Evolutionary conservation across 2,797 vertebrate species (phyloP).

Genomic region (Microcaecilia unicolor): DNA sequence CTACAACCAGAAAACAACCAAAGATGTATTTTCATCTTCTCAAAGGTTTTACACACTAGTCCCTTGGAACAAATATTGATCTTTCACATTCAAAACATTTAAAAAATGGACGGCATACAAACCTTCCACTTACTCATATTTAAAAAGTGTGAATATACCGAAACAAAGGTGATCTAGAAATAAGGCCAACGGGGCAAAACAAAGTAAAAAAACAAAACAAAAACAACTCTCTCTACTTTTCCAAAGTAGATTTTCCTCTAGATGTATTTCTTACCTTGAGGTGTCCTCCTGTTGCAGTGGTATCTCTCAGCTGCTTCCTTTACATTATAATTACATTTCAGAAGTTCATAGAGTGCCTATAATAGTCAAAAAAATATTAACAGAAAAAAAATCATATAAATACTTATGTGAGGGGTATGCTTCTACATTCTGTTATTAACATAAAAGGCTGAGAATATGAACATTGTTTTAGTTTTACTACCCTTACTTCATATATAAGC

Average conservation of each 20-base stretch:
- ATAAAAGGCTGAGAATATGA: too few relatives aligned
- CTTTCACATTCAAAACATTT: too few relatives aligned
- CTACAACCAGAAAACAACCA: background rate
- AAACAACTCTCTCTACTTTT: too few relatives aligned
- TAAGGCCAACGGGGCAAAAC: too few relatives aligned
- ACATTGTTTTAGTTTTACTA: too few relatives aligned
- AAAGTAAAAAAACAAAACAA: too few relatives aligned
- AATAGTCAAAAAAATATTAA: background rate
- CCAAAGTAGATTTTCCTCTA: too few relatives aligned
- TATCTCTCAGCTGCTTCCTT: conserved; percentile 80
- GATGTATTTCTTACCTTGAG: conserved; percentile 66
- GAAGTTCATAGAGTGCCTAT: conserved; percentile 85
- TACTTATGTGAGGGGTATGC: too few relatives aligned
- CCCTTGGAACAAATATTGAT: background rate
- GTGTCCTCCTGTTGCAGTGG: conserved; percentile 69
- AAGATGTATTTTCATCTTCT: background rate
- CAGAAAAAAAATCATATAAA: background rate
- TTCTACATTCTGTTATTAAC: too few relatives aligned
- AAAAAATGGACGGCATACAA: background rate
- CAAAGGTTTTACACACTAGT: background rate
- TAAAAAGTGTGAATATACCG: too few relatives aligned
- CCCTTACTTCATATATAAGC: too few relatives aligned
- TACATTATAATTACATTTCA: conserved; percentile 81
- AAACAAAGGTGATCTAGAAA: too few relatives aligned
- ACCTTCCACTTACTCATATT: background rate